Evolutionary conservation across 2,888 invertebrate genomes (phyloP).

Genomic region (Thymelicus sylvestris): DNA sequence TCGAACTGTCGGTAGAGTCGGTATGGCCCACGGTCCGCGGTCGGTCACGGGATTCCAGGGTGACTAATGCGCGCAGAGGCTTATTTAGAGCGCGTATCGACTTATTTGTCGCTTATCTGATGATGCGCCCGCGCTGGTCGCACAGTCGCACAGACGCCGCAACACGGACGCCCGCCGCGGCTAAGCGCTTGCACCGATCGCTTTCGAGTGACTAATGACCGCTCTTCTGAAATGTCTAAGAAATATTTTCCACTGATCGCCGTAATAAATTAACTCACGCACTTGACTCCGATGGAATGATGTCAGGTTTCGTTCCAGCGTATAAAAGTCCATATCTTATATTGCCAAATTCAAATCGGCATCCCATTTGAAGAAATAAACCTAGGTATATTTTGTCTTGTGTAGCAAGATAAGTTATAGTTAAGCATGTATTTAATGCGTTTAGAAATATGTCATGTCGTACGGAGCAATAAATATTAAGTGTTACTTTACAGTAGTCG

Average conservation of each 20-base stretch:
- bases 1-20: conserved; percentile 71
- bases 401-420: neutral
- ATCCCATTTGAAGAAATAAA: neutral
- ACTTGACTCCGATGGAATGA: conserved; percentile 68
- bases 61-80: conserved; percentile 74
- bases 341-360: conserved; percentile 8
- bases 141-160: conserved; percentile 34
- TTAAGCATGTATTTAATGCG: conserved; percentile 13
- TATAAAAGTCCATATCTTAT: conserved; percentile 62
- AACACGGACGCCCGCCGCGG: conserved; percentile 48
- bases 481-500: conserved; percentile 63
- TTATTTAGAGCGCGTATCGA: conserved; percentile 79
- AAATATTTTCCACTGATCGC: conserved; percentile 72
- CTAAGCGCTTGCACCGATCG: conserved; percentile 52
- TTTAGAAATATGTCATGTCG: conserved; percentile 8
- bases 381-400: neutral
- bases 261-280: conserved; percentile 76
- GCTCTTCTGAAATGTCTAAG: conserved; percentile 69
- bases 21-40: conserved; percentile 56
- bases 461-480: conserved; percentile 15
- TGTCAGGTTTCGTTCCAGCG: conserved; percentile 60
- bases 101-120: conserved; percentile 80
- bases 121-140: conserved; percentile 58
- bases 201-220: conserved; percentile 66
- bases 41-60: conserved; percentile 46